These are phyloP conservation scores for Hippopotamyrus pictus DNA, from an alignment of 2,797 vertebrate species.

Conservation along the genomic window DNA sequence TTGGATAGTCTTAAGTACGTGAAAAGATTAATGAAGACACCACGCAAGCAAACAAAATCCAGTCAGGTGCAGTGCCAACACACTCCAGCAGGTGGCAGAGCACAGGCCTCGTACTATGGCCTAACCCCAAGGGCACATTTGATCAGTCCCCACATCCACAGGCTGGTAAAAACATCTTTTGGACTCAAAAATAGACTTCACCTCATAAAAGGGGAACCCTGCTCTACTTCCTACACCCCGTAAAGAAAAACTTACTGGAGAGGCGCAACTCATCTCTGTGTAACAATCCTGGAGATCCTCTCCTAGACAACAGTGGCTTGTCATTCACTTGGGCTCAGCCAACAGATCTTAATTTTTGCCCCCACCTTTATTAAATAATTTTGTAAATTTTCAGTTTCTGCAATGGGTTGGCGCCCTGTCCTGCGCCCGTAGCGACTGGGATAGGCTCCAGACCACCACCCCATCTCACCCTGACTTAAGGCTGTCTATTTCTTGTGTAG, in stretches of 20 bases:
- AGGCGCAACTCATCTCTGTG: background rate
- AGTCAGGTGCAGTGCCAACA: background rate
- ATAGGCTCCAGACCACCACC: background rate
- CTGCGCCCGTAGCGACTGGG: background rate
- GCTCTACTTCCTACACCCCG: background rate
- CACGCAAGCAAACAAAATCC: background rate
- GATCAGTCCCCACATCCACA: background rate
- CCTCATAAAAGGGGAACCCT: background rate
- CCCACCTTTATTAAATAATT: background rate
- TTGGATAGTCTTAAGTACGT: background rate
- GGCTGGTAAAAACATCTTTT: background rate
- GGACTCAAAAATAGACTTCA: background rate
- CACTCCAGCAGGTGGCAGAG: background rate
- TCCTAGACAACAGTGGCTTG: background rate
- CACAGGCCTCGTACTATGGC: background rate
- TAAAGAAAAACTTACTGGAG: background rate
- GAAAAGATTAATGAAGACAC: background rate
- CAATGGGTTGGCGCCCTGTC: background rate
- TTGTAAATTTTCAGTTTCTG: background rate
- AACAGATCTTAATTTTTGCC: background rate
- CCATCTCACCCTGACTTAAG: background rate
- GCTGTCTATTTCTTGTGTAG: background rate
- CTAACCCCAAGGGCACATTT: too few species aligned
- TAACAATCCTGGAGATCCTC: background rate
- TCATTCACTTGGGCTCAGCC: background rate